phyloP scores from a whole-genome alignment of 2,113 vertebrate genomes.

The Pavo muticus region DNA sequence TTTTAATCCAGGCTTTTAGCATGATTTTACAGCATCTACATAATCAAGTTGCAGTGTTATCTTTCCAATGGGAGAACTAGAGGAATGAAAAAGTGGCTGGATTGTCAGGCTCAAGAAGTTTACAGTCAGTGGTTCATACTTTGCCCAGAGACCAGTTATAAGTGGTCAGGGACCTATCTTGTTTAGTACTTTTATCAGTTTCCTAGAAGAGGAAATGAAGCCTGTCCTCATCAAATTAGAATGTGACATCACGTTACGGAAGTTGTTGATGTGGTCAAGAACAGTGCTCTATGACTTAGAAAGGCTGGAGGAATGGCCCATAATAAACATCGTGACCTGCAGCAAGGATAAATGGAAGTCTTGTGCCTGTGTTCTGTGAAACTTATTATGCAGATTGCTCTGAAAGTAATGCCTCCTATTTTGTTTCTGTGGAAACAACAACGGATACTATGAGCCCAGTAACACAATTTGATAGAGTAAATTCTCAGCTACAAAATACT shows the following conservation, averaged over 20 bases:
- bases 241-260: neutral
- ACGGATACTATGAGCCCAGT: no score
- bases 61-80: neutral
- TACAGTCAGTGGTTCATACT: neutral
- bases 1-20: neutral
- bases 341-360: neutral
- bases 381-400: neutral
- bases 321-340: rapidly evolving
- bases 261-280: rapidly evolving
- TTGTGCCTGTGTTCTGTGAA: neutral
- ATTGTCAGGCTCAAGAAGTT: neutral
- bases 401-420: neutral
- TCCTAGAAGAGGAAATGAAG: neutral
- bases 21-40: neutral
- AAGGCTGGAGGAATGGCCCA: rapidly evolving
- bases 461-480: no score
- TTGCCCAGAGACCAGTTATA: neutral
- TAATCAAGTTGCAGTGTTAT: neutral
- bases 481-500: no score
- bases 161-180: neutral
- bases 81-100: neutral
- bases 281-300: neutral
- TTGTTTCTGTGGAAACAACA: neutral
- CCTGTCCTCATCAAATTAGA: neutral
- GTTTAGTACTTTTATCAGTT: neutral